These are phyloP conservation scores for Cerceris rybyensis DNA, from an alignment of 2,888 invertebrate genomes.

Conservation along the genomic window DNA sequence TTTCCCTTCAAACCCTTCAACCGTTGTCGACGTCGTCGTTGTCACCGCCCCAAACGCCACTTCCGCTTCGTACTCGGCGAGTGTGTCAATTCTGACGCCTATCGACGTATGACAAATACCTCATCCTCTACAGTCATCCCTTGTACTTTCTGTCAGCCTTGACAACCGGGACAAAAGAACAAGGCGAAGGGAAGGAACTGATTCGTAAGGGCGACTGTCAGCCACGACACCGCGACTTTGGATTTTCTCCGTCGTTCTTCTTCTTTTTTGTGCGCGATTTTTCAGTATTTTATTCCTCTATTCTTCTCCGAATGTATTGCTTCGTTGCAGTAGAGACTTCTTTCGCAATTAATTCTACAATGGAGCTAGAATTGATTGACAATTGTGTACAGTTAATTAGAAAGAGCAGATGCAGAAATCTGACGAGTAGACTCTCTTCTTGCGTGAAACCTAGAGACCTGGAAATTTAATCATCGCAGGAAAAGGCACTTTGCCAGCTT, in stretches of 20 bases:
- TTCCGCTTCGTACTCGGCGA: conserved; percentile 76
- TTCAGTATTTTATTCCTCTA: not conserved
- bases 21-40: conserved; percentile 40
- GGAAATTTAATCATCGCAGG: too few species aligned
- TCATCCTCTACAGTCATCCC: conserved; percentile 56
- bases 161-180: conserved; percentile 71
- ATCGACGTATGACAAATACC: conserved; percentile 81
- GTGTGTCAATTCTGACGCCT: conserved; percentile 79
- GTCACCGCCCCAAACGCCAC: conserved; percentile 66
- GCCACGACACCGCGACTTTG: conserved; percentile 43
- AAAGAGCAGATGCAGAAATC: too few species aligned
- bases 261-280: not conserved
- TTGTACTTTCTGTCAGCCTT: conserved; percentile 72
- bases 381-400: too few species aligned
- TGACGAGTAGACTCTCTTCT: too few species aligned
- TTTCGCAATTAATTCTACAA: too few species aligned
- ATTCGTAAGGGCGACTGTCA: conserved; percentile 49
- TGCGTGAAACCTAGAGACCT: too few species aligned
- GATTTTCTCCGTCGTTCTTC: not conserved
- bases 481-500: too few species aligned
- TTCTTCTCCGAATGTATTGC: too few species aligned
- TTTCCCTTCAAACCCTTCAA: conserved; percentile 58
- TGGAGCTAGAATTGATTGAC: too few species aligned
- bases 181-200: conserved; percentile 49
- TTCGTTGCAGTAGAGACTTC: too few species aligned